A percentile compares a stretch with the other conserved stretches of the same genome.
phyloP scores from a whole-genome alignment of 2,113 vertebrate species.

The Acrocephalus kingi region DNA sequence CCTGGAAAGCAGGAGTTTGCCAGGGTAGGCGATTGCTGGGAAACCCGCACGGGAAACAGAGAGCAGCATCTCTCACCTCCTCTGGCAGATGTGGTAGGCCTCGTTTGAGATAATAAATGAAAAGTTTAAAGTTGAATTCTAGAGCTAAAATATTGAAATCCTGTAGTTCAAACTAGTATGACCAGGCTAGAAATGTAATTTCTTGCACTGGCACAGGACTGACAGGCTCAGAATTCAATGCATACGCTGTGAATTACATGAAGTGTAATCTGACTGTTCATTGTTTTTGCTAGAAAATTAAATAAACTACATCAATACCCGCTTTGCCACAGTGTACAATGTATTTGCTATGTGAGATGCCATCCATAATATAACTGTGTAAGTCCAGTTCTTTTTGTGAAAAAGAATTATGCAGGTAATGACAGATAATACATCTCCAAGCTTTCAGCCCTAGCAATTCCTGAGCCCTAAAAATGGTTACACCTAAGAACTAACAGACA shows the following conservation, averaged over 20 bases:
- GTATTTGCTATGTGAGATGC: background rate
- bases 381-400: background rate
- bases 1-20: background rate
- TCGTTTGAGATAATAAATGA: background rate
- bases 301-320: background rate
- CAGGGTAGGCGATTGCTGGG: background rate
- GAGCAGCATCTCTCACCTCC: background rate
- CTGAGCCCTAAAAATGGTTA: background rate
- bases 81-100: background rate
- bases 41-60: background rate
- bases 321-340: background rate
- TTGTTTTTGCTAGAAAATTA: background rate
- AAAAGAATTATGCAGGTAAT: background rate
- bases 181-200: background rate
- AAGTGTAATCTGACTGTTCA: background rate
- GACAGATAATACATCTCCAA: background rate
- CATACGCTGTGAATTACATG: background rate
- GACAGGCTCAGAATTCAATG: background rate
- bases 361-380: background rate
- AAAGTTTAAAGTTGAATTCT: background rate
- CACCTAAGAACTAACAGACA: background rate
- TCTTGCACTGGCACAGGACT: background rate
- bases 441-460: background rate
- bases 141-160: background rate
- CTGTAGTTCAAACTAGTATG: background rate